Conservation (phyloP, 1,140 invertebrate species). For the Micrasema longulum region DNA sequence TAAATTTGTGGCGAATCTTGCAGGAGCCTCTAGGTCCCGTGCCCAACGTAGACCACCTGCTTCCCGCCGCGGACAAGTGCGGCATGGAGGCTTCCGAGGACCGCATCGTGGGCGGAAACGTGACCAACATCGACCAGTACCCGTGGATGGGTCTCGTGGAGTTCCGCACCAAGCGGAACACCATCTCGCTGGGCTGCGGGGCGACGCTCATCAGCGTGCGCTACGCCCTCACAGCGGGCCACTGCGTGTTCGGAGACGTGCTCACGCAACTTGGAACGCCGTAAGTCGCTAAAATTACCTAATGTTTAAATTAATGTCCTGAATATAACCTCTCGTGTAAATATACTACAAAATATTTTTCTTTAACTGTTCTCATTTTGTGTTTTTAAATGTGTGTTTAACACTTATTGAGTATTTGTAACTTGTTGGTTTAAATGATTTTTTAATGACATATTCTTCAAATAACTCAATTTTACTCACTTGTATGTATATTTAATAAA, state of each 20-base stretch:
- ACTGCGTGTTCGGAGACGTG: slow-evolving; percentile 57
- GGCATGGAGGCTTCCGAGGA: slow-evolving; percentile 57
- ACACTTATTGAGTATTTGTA: not conserved
- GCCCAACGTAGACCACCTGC: slow-evolving; percentile 19
- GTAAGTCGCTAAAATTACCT: no score
- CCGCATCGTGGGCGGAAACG: slow-evolving; percentile 70
- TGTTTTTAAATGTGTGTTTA: not conserved
- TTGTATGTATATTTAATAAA: no score
- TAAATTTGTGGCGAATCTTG: slow-evolving; percentile 1
- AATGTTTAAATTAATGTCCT: no score
- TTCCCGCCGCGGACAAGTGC: slow-evolving; percentile 55
- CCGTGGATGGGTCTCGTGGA: slow-evolving; percentile 74
- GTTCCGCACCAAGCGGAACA: slow-evolving; percentile 58
- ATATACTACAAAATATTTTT: no score
- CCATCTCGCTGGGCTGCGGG: slow-evolving; percentile 55
- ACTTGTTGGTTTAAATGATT: not conserved
- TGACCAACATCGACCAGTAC: slow-evolving; percentile 69
- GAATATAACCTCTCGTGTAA: no score
- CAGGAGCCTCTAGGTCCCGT: not conserved
- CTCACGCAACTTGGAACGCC: slow-evolving; percentile 51
- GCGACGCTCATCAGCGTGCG: slow-evolving; percentile 59
- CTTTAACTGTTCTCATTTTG: no score
- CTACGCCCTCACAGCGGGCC: slow-evolving; percentile 62
- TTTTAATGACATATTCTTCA: no score
- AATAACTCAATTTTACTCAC: no score